phyloP scores from a whole-genome alignment of 1,140 invertebrate genomes.

The Pseudomyrmex pallidus region DNA sequence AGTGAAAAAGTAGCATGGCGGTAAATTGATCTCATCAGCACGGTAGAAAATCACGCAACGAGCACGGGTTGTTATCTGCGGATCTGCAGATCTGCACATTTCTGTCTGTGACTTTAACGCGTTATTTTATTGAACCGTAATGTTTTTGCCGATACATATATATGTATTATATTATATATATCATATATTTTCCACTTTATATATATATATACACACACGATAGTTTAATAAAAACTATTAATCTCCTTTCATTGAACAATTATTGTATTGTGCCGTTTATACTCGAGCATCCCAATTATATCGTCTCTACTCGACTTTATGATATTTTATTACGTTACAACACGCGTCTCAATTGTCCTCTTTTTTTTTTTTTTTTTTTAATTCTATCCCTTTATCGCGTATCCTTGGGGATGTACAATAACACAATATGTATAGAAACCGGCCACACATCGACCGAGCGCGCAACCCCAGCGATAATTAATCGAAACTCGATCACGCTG shows the following conservation, averaged over 20 bases:
- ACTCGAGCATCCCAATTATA: neutral
- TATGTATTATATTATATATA: neutral
- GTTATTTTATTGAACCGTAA: conserved; percentile 30
- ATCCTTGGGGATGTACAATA: too few species aligned
- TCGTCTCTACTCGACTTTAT: neutral
- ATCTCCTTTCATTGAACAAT: conserved; percentile 11
- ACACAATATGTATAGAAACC: too few species aligned
- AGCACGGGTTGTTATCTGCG: conserved; percentile 2
- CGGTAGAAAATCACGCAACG: conserved; percentile 28
- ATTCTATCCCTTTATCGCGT: conserved; percentile 1
- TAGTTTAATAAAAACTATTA: conserved; percentile 9
- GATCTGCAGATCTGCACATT: conserved; percentile 3
- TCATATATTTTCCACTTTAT: too few species aligned
- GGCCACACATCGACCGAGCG: conserved; percentile 22
- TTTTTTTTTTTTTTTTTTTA: conserved; percentile 29
- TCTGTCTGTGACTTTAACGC: neutral
- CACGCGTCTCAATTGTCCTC: neutral
- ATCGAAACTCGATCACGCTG: conserved; percentile 52
- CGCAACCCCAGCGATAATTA: conserved; percentile 40
- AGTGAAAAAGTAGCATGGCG: conserved; percentile 17
- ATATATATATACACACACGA: too few species aligned
- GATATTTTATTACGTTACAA: neutral
- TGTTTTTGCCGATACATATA: neutral
- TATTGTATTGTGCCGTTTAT: neutral
- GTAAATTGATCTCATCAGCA: conserved; percentile 36